Base-by-base conservation (phyloP, 2,888 invertebrate species). In the Leptura quadrifasciata region DNA sequence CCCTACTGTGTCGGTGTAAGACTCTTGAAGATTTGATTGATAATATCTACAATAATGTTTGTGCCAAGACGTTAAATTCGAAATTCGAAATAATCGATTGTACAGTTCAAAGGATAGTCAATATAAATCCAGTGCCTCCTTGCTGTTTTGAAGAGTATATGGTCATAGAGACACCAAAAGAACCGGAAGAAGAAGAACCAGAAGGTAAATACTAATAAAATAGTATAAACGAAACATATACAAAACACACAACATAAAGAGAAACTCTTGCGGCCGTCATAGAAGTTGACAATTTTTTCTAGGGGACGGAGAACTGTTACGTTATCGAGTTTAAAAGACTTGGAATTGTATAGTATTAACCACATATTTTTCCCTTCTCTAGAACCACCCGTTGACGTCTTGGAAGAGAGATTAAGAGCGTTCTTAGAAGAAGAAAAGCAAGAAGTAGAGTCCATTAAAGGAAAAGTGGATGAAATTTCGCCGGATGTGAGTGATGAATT, bases 1-100 rank as follows among this genome's bases (percentile, higher is more conserved):
- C 86, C 12, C 72, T 87, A 6, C 69, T 87, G 12, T 83, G 83
- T 31, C 82, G 85, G 2, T 86, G 87, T 67, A 81, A 81, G n/a
- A 80, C 76, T 2, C 72, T 84, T 0, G 75, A 81, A 18, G 76
- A 79, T 21, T 61, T 88, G 24, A 83, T 86, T 1, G 81, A 84
- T 4, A 80, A 83, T 10, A 75, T 88, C 0, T 82, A 83, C 70
- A 81, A 82, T 21, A 85, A 86, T 71, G 60, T 84, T 6, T 77
- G 77, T 17, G 69, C 73, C n/a, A 77, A 76, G 17, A 68, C 73
- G 6, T 65, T 76, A 1, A 67, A 78, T 20, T 47, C 71, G 1
- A 76, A 76, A 47, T 77, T 82, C n/a, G 70, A 82, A 5, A 55
- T 83, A 31, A 74, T 80, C 9, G 84, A 85, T 6, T 86, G 85